Base-by-base conservation (phyloP, 2,797 vertebrate species). In the Rachycentron canadum region DNA sequence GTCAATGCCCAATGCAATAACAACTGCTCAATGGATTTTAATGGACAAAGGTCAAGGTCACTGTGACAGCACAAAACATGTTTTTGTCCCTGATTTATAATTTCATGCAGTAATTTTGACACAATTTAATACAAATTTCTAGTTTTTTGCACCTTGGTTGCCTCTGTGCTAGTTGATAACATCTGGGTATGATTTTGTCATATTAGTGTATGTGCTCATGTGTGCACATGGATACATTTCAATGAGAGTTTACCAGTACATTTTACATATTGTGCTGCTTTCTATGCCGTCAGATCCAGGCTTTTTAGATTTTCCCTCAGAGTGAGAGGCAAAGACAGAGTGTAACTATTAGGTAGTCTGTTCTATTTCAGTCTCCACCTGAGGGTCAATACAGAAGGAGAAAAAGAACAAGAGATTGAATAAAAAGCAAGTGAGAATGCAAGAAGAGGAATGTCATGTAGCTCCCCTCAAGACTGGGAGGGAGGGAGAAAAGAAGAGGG, bases 401-500 rank as follows among this genome's bases (percentile, higher is more conserved):
- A 69, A 57, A 77, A 58, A 53, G 45, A 69, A 62, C 36, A 60
- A 81, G 53, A 82, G 69, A 79, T 70, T 64, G 30, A 72, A 74
- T 76, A 63, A 84, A 87, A 86, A 75, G 47, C 19, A 76, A 78
- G 69, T 59, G 65, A 76, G 69, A 86, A 69, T 84, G 34, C 81
- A 81, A 83, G 66, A 76, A 74, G 57, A 83, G 45, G 47, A 64
- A 73, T 70, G 78, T 86, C 68, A 79, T 80, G 75, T 70, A 75
- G 76, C 73, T 85, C 68, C 76, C 68, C 62, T 84, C 30, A 76
- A 78, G 76, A 55, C 76, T 59, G 73, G 66, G 55, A 36, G 71
- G 55, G 49, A 69, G 66, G 61, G 79, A 83, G 16, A 67, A 6
- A 17, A 79, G 65, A 84, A 79, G 83, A 90, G 92, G 89, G 76